phyloP scores from a whole-genome alignment of 1,140 invertebrate genomes.

The Orussus abietinus region DNA sequence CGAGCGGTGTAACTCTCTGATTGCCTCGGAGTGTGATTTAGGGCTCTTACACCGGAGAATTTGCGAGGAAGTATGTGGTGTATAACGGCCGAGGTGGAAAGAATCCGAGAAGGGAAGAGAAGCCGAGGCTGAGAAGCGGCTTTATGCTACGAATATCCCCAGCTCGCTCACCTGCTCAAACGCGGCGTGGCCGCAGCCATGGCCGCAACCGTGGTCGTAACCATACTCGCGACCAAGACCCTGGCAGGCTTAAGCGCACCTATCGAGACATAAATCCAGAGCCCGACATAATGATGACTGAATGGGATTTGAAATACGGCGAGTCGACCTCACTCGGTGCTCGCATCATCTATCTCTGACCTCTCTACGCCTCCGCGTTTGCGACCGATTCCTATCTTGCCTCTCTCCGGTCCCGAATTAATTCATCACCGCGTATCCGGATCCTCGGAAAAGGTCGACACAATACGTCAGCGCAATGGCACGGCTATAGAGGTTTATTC shows the following conservation, averaged over 20 bases:
- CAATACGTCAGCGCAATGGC: too few species aligned
- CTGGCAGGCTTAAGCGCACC: slow-evolving; percentile 17
- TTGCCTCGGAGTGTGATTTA: slow-evolving; percentile 26
- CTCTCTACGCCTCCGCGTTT: too few species aligned
- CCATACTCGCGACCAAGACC: slow-evolving; percentile 13
- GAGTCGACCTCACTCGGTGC: too few species aligned
- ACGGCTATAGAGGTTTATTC: too few species aligned
- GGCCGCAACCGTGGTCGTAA: slow-evolving; percentile 16
- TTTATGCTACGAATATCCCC: slow-evolving; percentile 20
- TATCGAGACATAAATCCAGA: slow-evolving; percentile 20
- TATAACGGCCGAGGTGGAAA: slow-evolving; percentile 17
- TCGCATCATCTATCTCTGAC: too few species aligned
- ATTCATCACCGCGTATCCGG: too few species aligned
- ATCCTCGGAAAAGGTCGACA: too few species aligned
- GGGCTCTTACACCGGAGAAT: slow-evolving; percentile 19
- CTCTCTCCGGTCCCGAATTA: too few species aligned
- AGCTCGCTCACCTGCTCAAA: slow-evolving; percentile 11
- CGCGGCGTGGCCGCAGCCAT: slow-evolving; percentile 6
- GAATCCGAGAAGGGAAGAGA: neutral
- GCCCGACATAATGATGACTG: slow-evolving; percentile 17
- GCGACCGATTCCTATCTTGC: too few species aligned
- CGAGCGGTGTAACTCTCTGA: slow-evolving; percentile 22
- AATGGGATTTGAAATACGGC: slow-evolving; percentile 19
- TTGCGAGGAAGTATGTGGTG: slow-evolving; percentile 29
- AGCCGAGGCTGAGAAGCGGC: slow-evolving; percentile 14